phyloP scores from a whole-genome alignment of 2,797 vertebrate species.

The Gouania willdenowi region DNA sequence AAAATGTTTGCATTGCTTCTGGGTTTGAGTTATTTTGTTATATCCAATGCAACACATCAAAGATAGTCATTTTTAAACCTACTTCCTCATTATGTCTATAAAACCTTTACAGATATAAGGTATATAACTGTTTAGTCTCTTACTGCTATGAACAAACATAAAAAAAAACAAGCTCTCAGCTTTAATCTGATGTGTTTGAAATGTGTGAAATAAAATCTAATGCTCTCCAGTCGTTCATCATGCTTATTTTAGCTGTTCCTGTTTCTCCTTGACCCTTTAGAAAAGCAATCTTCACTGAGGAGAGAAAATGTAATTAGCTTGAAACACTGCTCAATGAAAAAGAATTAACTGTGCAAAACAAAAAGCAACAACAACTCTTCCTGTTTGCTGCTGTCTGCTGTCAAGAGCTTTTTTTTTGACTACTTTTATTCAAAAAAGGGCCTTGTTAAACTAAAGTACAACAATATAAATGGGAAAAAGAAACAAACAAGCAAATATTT shows the following conservation, averaged over 20 bases:
- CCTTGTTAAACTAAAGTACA: too few relatives aligned
- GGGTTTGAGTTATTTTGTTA: not conserved
- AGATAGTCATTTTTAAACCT: not conserved
- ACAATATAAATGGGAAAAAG: too few relatives aligned
- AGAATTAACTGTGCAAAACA: slow-evolving; percentile 4
- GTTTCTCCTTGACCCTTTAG: slow-evolving; percentile 9
- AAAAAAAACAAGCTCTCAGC: slow-evolving; percentile 10
- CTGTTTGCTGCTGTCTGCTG: not conserved
- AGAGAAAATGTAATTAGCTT: slow-evolving; percentile 22
- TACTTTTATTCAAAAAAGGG: too few relatives aligned
- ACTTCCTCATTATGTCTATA: not conserved
- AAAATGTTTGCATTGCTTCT: slow-evolving; percentile 34
- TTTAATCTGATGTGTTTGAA: slow-evolving; percentile 6
- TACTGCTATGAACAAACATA: too few relatives aligned
- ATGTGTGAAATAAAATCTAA: slow-evolving; percentile 16
- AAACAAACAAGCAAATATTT: too few relatives aligned
- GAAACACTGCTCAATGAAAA: slow-evolving; percentile 7
- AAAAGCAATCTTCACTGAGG: slow-evolving; percentile 12
- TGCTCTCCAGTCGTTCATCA: slow-evolving; percentile 1
- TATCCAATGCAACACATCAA: slow-evolving; percentile 6
- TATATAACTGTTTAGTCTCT: too few relatives aligned
- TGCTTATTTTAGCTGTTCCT: slow-evolving; percentile 9
- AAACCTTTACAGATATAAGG: too few relatives aligned
- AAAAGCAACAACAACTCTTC: not conserved
- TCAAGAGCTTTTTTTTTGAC: too few relatives aligned